phyloP scores from a whole-genome alignment of 37 sponge, comb jelly and placozoan genomes.

The Dysidea cf. avara region DNA sequence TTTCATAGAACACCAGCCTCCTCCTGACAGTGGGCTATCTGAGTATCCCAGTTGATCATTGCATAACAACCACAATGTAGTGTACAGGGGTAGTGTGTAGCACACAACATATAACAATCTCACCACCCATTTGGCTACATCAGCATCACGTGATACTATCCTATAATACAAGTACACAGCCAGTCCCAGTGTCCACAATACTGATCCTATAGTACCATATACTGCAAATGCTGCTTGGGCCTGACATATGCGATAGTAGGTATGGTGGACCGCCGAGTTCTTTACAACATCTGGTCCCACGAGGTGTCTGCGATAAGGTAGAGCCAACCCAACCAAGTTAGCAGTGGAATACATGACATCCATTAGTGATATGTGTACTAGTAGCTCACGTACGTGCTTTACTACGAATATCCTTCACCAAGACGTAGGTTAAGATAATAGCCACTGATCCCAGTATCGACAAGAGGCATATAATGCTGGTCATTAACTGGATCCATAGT shows the following conservation, averaged over 20 bases:
- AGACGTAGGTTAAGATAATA: conserved; percentile 65
- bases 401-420: conserved; percentile 36
- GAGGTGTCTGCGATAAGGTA: too few relatives aligned
- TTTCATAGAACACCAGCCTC: conserved; percentile 78
- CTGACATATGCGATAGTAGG: too few relatives aligned
- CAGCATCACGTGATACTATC: conserved; percentile 51
- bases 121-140: conserved; percentile 61
- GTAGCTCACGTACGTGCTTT: conserved; percentile 58
- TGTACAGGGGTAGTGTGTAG: conserved; percentile 39
- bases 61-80: conserved; percentile 33
- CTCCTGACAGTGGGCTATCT: conserved; percentile 43
- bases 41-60: conserved; percentile 43
- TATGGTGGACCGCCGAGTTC: too few relatives aligned
- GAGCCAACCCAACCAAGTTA: conserved; percentile 51
- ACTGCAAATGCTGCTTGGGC: conserved; percentile 58
- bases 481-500: too few relatives aligned
- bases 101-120: too few relatives aligned
- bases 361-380: conserved; percentile 70
- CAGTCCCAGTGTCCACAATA: too few relatives aligned
- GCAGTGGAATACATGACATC: conserved; percentile 61
- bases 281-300: too few relatives aligned
- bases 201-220: too few relatives aligned
- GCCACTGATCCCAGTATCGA: conserved; percentile 57
- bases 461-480: conserved; percentile 35
- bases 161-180: too few relatives aligned